Conservation (phyloP, 2,797 vertebrate species). For the Gymnopithys bicolor region DNA sequence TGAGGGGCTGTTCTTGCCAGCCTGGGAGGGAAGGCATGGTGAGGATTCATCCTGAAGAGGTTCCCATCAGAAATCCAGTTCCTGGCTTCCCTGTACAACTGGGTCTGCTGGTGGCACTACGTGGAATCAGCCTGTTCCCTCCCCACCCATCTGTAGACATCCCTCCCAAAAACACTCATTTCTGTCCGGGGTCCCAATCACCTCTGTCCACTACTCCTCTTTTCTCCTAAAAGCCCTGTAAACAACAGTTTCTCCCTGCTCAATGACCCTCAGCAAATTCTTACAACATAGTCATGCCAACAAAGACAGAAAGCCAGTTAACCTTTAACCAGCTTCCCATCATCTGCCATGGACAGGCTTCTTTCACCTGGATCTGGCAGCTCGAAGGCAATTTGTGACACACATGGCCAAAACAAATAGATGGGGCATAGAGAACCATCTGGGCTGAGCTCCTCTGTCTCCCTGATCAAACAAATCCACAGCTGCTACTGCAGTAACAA, state of each 20-base stretch:
- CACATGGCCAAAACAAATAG: slow-evolving; percentile 30
- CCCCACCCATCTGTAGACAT: neutral
- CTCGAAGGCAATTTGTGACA: neutral
- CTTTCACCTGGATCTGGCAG: neutral
- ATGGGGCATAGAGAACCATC: slow-evolving; percentile 14
- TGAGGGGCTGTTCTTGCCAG: neutral
- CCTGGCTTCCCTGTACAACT: neutral
- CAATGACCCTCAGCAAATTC: neutral
- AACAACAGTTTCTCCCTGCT: neutral
- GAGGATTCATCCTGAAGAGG: neutral
- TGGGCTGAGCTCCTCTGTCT: slow-evolving; percentile 35
- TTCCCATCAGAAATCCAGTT: neutral
- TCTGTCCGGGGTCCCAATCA: neutral
- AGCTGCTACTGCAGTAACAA: slow-evolving; percentile 4
- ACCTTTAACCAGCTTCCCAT: slow-evolving; percentile 34
- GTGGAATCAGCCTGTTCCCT: neutral
- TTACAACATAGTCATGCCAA: neutral
- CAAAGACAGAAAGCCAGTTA: neutral
- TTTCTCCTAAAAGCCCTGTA: neutral
- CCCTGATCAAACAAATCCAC: slow-evolving; percentile 43
- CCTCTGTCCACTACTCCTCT: neutral
- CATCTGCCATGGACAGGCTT: neutral
- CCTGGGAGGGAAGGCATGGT: accelerated
- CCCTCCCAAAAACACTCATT: neutral
- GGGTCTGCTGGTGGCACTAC: neutral